Percentiles rank a stretch among this genome's conserved stretches.
Conservation (phyloP, 2,797 vertebrate species). For the Alauda arvensis region DNA sequence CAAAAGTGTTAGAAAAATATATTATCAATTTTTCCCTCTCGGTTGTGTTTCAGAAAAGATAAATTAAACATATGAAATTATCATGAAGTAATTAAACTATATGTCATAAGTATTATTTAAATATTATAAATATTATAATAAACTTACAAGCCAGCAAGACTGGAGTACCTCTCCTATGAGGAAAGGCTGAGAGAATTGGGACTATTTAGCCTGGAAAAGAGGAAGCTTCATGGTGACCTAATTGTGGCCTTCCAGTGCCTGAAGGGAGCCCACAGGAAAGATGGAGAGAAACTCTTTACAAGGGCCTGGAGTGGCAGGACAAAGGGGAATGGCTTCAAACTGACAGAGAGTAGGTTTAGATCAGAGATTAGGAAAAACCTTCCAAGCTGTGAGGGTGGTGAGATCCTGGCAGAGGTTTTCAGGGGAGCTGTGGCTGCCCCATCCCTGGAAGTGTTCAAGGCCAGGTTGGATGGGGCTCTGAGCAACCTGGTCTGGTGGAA, state of each 20-base stretch:
- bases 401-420: fast-evolving
- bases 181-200: neutral
- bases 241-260: neutral
- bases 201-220: neutral
- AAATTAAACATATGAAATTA: neutral
- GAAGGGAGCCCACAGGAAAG: neutral
- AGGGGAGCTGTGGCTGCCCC: neutral
- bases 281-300: no score
- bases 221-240: fast-evolving
- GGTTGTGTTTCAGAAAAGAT: neutral
- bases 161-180: neutral
- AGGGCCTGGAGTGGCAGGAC: fast-evolving
- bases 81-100: neutral
- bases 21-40: neutral
- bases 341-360: no score
- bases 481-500: no score
- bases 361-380: neutral
- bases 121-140: neutral
- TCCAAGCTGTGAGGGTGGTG: neutral
- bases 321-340: neutral
- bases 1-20: neutral
- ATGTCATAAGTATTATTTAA: neutral
- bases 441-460: no score
- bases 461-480: no score
- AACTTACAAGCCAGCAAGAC: neutral